Conservation (phyloP, 2,888 invertebrate species). For the Graphium colonna region DNA sequence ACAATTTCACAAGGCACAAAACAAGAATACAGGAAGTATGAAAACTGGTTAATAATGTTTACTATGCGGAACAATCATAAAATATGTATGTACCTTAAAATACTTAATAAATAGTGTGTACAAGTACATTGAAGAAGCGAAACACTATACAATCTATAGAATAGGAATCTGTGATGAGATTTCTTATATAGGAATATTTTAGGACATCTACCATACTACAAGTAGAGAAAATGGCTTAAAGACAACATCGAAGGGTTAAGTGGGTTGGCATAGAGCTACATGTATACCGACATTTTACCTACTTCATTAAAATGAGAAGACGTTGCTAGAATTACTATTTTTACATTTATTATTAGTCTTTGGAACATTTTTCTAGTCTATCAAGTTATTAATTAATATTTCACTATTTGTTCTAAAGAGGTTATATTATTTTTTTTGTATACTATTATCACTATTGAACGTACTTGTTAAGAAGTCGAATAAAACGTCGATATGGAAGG, state of each 20-base stretch:
- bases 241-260: constrained; percentile 8
- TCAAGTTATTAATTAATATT: constrained; percentile 1
- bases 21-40: constrained; percentile 47
- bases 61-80: constrained; percentile 24
- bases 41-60: constrained; percentile 33
- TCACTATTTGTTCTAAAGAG: background rate
- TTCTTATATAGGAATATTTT: constrained; percentile 28
- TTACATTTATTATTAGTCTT: constrained; percentile 5
- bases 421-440: background rate
- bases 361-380: constrained; percentile 13
- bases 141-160: constrained; percentile 33
- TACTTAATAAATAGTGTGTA: constrained; percentile 36
- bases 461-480: constrained; percentile 11
- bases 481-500: constrained; percentile 43
- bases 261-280: constrained; percentile 35
- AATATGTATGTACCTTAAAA: constrained; percentile 20
- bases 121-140: constrained; percentile 33
- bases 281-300: constrained; percentile 27
- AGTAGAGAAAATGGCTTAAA: constrained; percentile 11
- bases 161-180: constrained; percentile 38
- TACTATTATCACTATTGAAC: background rate
- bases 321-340: background rate
- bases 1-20: constrained; percentile 66
- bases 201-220: constrained; percentile 22
- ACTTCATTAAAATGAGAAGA: constrained; percentile 8